phyloP scores from a whole-genome alignment of 1,140 invertebrate genomes.

The Bathynomus jamesi region DNA sequence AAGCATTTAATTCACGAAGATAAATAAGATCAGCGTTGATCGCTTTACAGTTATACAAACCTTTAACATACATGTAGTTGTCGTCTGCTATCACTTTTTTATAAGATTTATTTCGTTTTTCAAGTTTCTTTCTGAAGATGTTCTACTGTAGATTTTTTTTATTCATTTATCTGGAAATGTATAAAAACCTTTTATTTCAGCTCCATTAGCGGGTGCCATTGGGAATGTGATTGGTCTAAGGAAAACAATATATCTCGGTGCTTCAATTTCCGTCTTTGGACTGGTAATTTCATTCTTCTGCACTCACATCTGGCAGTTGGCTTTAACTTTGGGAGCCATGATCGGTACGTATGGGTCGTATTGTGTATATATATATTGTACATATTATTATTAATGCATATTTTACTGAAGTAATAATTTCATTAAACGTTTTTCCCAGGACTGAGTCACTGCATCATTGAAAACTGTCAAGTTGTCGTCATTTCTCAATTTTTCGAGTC shows the following conservation, averaged over 20 bases:
- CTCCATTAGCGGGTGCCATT: background rate
- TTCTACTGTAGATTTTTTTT: too few species aligned
- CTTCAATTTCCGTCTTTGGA: background rate
- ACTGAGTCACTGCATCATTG: background rate
- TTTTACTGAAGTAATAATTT: background rate
- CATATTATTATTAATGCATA: background rate
- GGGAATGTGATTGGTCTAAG: background rate
- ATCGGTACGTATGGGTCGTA: constrained; percentile 1
- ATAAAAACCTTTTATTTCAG: background rate
- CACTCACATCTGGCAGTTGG: background rate
- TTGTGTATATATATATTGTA: too few species aligned
- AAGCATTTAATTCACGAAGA: too few species aligned
- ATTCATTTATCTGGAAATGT: too few species aligned
- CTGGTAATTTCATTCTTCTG: background rate
- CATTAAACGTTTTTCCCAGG: background rate
- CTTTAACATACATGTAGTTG: too few species aligned
- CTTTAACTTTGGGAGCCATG: background rate
- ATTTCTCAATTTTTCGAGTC: background rate
- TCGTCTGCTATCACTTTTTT: too few species aligned
- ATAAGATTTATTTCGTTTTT: too few species aligned
- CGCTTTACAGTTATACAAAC: too few species aligned
- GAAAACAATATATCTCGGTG: background rate
- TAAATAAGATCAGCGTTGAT: too few species aligned
- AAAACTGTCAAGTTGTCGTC: background rate
- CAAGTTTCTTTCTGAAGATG: too few species aligned